Percentiles rank a stretch among this genome's conserved stretches.
These are phyloP conservation scores for Melieria crassipennis DNA, from an alignment of 2,888 invertebrate genomes.

Conservation along the genomic window DNA sequence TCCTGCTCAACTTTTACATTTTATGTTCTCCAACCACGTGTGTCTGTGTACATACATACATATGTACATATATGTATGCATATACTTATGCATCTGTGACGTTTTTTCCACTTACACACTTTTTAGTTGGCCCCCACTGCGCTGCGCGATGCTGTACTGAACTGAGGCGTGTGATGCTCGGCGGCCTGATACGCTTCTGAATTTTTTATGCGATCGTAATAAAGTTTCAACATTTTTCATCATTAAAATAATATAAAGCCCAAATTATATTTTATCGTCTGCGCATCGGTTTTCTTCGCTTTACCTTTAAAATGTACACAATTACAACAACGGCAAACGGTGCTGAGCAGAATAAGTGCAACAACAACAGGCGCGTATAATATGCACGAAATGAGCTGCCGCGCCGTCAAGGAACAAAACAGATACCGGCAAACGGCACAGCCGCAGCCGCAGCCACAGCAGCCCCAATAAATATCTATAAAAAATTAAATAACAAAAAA, in stretches of 20 bases:
- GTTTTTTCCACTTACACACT: background rate
- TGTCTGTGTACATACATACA: background rate
- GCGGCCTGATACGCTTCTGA: conserved; percentile 46
- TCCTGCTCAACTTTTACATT: background rate
- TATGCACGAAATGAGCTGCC: too few species aligned
- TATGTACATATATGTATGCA: conserved; percentile 9
- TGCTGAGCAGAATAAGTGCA: conserved; percentile 14
- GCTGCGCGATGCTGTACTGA: too few species aligned
- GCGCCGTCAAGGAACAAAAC: too few species aligned
- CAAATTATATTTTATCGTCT: conserved; percentile 63
- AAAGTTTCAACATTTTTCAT: conserved; percentile 64
- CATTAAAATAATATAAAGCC: conserved; percentile 64
- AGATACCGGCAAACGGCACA: too few species aligned
- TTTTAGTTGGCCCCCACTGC: background rate
- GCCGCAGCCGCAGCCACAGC: too few species aligned
- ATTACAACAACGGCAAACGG: conserved; percentile 35
- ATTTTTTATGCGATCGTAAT: conserved; percentile 60
- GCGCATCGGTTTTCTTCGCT: conserved; percentile 55
- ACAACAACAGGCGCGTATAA: conserved; percentile 10
- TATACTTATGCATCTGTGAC: background rate
- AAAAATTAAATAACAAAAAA: conserved; percentile 7
- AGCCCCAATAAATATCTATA: conserved; percentile 20
- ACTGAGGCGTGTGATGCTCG: background rate
- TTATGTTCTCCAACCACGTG: background rate
- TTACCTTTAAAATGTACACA: conserved; percentile 6